Evolutionary conservation across 2,797 vertebrate genomes (phyloP).

Genomic region (Characodon lateralis): DNA sequence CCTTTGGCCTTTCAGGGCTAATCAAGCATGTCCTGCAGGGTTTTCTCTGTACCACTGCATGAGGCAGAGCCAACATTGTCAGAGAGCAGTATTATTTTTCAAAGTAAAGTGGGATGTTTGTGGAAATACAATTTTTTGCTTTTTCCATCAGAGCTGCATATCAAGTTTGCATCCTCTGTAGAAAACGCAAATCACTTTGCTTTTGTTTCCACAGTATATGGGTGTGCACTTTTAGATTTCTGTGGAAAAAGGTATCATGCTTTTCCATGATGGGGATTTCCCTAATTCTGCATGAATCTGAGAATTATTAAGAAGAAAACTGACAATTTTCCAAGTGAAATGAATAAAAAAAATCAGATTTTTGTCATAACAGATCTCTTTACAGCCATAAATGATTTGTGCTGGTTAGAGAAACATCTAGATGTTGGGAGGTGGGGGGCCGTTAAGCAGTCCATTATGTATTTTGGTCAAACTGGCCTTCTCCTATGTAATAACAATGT

Average conservation of each 20-base stretch:
- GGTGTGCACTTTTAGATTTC: not conserved
- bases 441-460: not conserved
- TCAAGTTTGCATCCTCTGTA: slow-evolving; percentile 8
- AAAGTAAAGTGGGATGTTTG: slow-evolving; percentile 22
- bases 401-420: not conserved
- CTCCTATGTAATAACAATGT: not conserved
- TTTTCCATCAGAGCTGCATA: slow-evolving; percentile 26
- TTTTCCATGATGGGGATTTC: not conserved
- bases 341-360: not conserved
- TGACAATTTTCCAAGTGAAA: too few relatives aligned
- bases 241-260: not conserved
- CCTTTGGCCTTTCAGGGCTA: slow-evolving; percentile 57
- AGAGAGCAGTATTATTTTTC: slow-evolving; percentile 32
- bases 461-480: not conserved
- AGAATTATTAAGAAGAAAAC: not conserved
- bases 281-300: slow-evolving; percentile 4
- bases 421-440: not conserved
- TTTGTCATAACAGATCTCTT: not conserved
- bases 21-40: slow-evolving; percentile 54
- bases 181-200: slow-evolving; percentile 30
- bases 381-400: not conserved
- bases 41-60: slow-evolving; percentile 39
- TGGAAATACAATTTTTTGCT: slow-evolving; percentile 21
- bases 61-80: slow-evolving; percentile 34
- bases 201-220: slow-evolving; percentile 9